Percentiles rank a stretch among this genome's conserved stretches.
Conservation (phyloP, 23 tunicate genomes). For the Styela clava region DNA sequence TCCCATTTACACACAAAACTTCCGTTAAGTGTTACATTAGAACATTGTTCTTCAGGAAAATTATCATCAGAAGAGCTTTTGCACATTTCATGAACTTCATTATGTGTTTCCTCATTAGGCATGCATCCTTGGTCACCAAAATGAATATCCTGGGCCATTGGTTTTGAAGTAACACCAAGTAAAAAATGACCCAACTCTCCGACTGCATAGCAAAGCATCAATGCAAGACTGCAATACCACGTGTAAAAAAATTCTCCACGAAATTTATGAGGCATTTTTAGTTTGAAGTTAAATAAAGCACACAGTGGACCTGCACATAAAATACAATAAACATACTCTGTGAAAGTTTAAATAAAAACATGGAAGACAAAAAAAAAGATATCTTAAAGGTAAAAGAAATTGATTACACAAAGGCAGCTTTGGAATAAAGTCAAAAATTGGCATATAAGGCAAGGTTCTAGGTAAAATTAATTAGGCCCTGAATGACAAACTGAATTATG, state of each 20-base stretch:
- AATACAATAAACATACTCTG: too few species aligned
- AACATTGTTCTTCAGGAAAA: background rate
- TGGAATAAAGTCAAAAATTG: too few species aligned
- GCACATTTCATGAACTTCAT: background rate
- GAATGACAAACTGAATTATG: too few species aligned
- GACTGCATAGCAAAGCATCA: conserved; percentile 77
- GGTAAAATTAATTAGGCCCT: too few species aligned
- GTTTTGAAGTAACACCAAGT: conserved; percentile 74
- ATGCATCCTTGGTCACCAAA: conserved; percentile 83
- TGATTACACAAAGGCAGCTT: too few species aligned
- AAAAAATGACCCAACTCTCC: conserved; percentile 90
- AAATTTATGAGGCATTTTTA: background rate
- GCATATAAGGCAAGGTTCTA: too few species aligned
- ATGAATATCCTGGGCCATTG: conserved; percentile 67
- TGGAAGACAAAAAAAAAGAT: too few species aligned
- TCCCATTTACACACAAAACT: conserved; percentile 63
- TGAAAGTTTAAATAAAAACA: too few species aligned
- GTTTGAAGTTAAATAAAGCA: background rate
- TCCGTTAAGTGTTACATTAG: conserved; percentile 4
- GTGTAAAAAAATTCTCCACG: conserved; percentile 46
- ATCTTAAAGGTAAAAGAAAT: too few species aligned
- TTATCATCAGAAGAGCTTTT: background rate
- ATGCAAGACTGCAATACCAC: conserved; percentile 57
- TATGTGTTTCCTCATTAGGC: background rate
- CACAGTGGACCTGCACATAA: background rate